Evolutionary conservation across 92 coral and sea anemone species (phyloP).

Genomic region (Metridium senile): DNA sequence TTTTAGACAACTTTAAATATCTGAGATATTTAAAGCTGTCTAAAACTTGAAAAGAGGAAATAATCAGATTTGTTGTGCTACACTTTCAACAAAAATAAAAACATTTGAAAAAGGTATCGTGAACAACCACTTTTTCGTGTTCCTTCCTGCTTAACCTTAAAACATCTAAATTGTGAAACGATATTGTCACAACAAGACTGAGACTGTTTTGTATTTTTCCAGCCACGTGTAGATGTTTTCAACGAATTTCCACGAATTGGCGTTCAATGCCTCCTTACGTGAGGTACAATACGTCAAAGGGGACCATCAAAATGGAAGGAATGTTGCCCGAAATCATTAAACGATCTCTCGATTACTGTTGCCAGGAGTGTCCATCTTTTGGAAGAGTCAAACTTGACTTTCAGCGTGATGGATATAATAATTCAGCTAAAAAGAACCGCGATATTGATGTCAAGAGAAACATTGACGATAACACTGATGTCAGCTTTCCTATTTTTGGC

Average conservation of each 20-base stretch:
- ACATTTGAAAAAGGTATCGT: no score
- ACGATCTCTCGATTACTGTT: conserved; percentile 57
- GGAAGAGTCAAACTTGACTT: conserved; percentile 64
- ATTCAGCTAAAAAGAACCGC: conserved; percentile 45
- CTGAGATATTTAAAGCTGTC: no score
- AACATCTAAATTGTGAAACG: no score
- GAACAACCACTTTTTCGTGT: no score
- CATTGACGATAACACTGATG: conserved; percentile 48
- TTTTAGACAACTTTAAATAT: no score
- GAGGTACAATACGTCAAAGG: background rate
- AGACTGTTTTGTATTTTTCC: no score
- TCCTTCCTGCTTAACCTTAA: no score
- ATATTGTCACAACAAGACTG: no score
- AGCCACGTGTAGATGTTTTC: conserved; percentile 87
- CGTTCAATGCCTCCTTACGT: conserved; percentile 75
- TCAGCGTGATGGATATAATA: conserved; percentile 54
- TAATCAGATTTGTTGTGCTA: no score
- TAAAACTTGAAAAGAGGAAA: no score
- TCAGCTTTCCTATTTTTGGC: conserved; percentile 79
- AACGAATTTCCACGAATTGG: conserved; percentile 60
- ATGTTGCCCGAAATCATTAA: conserved; percentile 70
- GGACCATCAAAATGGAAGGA: conserved; percentile 37
- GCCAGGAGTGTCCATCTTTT: conserved; percentile 64
- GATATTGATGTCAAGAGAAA: conserved; percentile 51
- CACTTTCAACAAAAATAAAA: no score